A percentile compares a stretch with the other conserved stretches of the same genome.
These are phyloP conservation scores for Falco novaeseelandiae DNA, from an alignment of 2,797 vertebrate species.

Conservation along the genomic window DNA sequence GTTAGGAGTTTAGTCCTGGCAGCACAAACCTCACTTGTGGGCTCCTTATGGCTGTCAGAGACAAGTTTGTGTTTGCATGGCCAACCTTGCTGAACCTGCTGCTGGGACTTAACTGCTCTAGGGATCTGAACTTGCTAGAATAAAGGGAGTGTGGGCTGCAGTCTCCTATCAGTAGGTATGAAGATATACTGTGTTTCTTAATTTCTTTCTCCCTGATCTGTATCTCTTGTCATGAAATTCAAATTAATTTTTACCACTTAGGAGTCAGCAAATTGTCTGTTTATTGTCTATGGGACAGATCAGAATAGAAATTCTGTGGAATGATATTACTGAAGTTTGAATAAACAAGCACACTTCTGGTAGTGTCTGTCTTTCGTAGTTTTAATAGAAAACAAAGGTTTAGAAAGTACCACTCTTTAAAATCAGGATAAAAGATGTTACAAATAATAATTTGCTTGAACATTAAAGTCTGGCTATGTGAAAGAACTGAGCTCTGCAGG, in stretches of 20 bases:
- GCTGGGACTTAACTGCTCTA: background rate
- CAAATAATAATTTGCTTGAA: background rate
- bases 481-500: background rate
- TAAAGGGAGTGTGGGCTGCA: background rate
- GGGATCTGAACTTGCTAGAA: background rate
- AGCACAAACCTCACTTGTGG: background rate
- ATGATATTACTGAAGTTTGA: background rate
- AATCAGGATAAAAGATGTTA: background rate
- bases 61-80: background rate
- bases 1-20: background rate
- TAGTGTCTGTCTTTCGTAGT: background rate
- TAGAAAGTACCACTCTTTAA: background rate
- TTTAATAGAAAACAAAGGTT: background rate
- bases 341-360: background rate
- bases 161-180: background rate
- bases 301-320: background rate
- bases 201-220: slow-evolving; percentile 28
- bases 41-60: background rate
- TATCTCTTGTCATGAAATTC: slow-evolving; percentile 10
- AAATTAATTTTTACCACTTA: slow-evolving; percentile 25
- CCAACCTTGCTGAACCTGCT: slow-evolving; percentile 4
- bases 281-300: background rate
- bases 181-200: background rate
- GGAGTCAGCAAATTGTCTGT: background rate
- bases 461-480: background rate